phyloP scores from a whole-genome alignment of 2,113 vertebrate species.

The Apeltes quadracus region DNA sequence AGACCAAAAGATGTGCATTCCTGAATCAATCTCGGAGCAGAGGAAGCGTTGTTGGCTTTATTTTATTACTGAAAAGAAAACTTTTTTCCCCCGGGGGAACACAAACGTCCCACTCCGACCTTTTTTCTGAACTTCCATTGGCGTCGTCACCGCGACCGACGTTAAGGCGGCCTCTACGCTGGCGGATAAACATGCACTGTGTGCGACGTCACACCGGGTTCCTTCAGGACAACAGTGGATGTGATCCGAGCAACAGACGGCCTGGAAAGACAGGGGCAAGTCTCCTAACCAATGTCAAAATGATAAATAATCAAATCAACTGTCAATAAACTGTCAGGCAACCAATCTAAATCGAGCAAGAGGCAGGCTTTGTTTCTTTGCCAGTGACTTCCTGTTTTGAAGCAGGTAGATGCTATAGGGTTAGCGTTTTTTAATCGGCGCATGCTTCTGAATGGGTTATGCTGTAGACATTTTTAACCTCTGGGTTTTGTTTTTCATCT shows the following conservation, averaged over 20 bases:
- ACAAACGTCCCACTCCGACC: conserved; percentile 35
- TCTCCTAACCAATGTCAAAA: neutral
- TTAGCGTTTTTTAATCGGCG: too few relatives aligned
- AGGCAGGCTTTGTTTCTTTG: too few relatives aligned
- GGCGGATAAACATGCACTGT: conserved; percentile 53
- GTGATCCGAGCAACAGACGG: conserved; percentile 79
- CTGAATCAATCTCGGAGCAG: neutral
- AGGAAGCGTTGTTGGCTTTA: neutral
- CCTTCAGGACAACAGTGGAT: conserved; percentile 80
- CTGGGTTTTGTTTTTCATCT: too few relatives aligned
- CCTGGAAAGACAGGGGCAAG: conserved; percentile 48
- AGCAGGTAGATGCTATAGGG: too few relatives aligned
- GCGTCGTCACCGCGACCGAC: neutral
- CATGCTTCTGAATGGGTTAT: too few relatives aligned
- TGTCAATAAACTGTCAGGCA: too few relatives aligned
- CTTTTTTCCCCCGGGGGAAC: neutral
- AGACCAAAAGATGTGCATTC: conserved; percentile 9
- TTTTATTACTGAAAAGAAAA: neutral
- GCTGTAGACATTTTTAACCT: too few relatives aligned
- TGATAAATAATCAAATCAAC: too few relatives aligned
- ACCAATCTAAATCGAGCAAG: too few relatives aligned
- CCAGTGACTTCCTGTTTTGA: too few relatives aligned
- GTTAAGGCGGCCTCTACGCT: neutral
- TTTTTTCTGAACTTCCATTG: neutral
- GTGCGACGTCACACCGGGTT: conserved; percentile 66